A percentile compares a stretch with the other conserved stretches of the same genome.
Evolutionary conservation across 1,140 invertebrate genomes (phyloP).

Genomic region (Zaprionus capensis): DNA sequence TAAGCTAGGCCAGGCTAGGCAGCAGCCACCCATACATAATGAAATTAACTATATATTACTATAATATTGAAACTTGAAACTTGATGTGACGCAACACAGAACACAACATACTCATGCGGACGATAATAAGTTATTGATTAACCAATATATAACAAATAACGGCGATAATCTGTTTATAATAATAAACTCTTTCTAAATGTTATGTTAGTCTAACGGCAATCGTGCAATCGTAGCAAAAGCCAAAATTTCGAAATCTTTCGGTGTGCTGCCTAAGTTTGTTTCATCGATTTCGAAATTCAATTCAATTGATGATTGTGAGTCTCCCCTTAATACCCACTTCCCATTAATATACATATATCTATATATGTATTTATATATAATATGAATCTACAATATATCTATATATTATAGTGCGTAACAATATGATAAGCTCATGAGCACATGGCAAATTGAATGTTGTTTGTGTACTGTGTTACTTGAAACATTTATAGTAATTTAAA

Average conservation of each 20-base stretch:
- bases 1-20: conserved; percentile 23
- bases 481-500: conserved; percentile 34
- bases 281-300: conserved; percentile 42
- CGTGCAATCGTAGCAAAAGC: conserved; percentile 72
- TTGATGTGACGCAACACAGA: conserved; percentile 4
- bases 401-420: conserved; percentile 29
- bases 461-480: conserved; percentile 47
- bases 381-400: conserved; percentile 20
- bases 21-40: conserved; percentile 45
- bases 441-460: conserved; percentile 53
- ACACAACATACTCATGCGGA: conserved; percentile 59
- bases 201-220: conserved; percentile 69
- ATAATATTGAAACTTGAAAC: conserved; percentile 27
- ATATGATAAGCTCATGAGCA: conserved; percentile 42
- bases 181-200: conserved; percentile 40
- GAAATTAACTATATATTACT: conserved; percentile 58
- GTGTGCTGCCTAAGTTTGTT: conserved; percentile 53
- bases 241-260: conserved; percentile 47
- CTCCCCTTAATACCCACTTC: conserved; percentile 12
- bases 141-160: conserved; percentile 29
- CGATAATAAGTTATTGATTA: conserved; percentile 8
- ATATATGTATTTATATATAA: conserved; percentile 19
- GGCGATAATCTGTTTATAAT: conserved; percentile 32
- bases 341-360: conserved; percentile 1
- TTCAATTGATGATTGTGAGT: conserved; percentile 55